Evolutionary conservation across 2,797 vertebrate species (phyloP).

Genomic region (Myotis vivesi): DNA sequence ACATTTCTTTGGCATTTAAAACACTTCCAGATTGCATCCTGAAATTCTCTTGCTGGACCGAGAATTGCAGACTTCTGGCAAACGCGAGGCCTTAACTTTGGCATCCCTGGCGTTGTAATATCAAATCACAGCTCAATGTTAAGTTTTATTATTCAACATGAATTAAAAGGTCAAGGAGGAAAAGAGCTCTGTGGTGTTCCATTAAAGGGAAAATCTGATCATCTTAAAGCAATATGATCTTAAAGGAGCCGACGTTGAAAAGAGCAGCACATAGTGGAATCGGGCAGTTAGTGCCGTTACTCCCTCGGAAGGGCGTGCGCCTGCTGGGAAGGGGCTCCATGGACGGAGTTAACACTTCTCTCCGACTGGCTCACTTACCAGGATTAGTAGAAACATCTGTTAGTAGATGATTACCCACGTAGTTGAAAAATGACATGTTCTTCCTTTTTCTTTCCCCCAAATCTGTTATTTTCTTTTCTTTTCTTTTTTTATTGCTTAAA

Average conservation of each 20-base stretch:
- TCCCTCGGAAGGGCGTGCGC: neutral
- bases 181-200: slow-evolving; percentile 45
- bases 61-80: slow-evolving; percentile 46
- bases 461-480: neutral
- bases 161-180: slow-evolving; percentile 43
- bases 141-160: slow-evolving; percentile 40
- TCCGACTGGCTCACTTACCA: neutral
- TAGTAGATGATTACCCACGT: neutral
- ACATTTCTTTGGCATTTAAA: slow-evolving; percentile 63
- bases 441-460: neutral
- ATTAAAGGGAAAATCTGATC: slow-evolving; percentile 51
- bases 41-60: neutral
- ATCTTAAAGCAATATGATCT: slow-evolving; percentile 8
- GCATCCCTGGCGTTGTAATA: neutral
- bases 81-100: slow-evolving; percentile 18
- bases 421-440: neutral
- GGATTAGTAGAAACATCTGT: neutral
- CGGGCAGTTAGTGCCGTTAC: neutral
- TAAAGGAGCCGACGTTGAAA: neutral
- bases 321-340: neutral
- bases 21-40: slow-evolving; percentile 55
- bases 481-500: too few species aligned
- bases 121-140: slow-evolving; percentile 13
- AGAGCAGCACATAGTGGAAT: neutral
- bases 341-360: neutral